Percentiles rank a stretch among this genome's conserved stretches.
These are phyloP conservation scores for Anniella stebbinsi DNA, from an alignment of 2,797 vertebrate genomes.

Conservation along the genomic window DNA sequence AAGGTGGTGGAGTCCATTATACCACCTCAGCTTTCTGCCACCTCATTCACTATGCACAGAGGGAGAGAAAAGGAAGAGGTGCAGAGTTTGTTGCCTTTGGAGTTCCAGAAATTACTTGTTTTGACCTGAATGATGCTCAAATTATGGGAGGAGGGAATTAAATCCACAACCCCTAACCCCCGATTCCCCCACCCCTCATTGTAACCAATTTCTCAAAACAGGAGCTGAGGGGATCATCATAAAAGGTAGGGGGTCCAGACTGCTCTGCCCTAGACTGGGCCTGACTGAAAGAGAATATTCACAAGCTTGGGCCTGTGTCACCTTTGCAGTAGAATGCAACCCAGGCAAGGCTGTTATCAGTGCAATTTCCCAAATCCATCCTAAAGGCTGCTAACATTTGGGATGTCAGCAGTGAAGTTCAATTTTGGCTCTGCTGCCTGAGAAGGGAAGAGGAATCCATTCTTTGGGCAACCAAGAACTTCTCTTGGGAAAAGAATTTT, in stretches of 20 bases:
- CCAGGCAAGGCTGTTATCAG: neutral
- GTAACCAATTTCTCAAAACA: neutral
- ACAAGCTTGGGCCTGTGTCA: neutral
- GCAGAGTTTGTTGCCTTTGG: neutral
- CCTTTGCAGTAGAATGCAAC: neutral
- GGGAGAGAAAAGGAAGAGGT: neutral
- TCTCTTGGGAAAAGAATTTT: neutral
- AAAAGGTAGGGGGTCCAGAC: neutral
- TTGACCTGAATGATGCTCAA: neutral
- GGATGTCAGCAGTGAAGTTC: no score
- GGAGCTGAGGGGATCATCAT: neutral
- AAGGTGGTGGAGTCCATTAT: neutral
- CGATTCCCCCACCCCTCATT: neutral
- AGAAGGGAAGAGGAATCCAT: neutral
- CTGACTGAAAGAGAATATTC: neutral
- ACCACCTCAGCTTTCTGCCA: neutral
- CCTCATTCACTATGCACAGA: neutral
- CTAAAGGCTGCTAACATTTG: neutral
- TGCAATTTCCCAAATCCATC: neutral
- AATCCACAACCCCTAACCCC: neutral
- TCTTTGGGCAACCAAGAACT: rapidly evolving
- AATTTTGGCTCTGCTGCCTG: neutral
- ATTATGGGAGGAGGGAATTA: neutral
- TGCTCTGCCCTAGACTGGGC: neutral
- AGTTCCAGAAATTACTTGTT: neutral